These are phyloP conservation scores for Champsocephalus gunnari DNA, from an alignment of 2,797 vertebrate species.

Conservation along the genomic window DNA sequence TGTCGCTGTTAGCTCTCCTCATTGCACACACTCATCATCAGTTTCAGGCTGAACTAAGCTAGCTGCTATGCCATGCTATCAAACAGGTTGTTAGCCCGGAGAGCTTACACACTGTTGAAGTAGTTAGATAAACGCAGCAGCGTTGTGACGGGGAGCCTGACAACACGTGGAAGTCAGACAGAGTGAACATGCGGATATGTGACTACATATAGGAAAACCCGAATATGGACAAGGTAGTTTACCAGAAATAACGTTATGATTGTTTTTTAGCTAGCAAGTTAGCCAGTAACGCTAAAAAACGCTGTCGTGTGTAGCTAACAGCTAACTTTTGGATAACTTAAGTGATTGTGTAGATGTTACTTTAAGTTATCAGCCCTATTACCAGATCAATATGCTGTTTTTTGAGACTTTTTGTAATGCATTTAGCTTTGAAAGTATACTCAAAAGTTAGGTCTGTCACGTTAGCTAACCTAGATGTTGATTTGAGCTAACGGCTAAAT, in stretches of 20 bases:
- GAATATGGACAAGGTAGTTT: conserved; percentile 73
- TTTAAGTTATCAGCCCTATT: background rate
- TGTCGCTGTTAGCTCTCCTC: conserved; percentile 41
- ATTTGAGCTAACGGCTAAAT: background rate
- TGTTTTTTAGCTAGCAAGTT: conserved; percentile 8
- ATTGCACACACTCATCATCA: conserved; percentile 28
- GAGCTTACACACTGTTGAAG: conserved; percentile 12
- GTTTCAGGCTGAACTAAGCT: conserved; percentile 9
- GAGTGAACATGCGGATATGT: conserved; percentile 27
- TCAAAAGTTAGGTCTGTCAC: background rate
- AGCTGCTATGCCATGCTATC: conserved; percentile 39
- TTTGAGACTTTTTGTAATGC: background rate
- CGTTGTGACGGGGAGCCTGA: background rate
- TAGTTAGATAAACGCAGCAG: background rate
- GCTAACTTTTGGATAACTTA: conserved; percentile 43
- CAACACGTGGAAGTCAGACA: background rate
- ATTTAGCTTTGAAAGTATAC: background rate
- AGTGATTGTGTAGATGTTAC: background rate
- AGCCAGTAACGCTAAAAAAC: conserved; percentile 16
- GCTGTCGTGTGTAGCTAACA: conserved; percentile 19
- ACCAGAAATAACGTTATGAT: background rate
- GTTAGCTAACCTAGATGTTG: background rate
- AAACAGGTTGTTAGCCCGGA: conserved; percentile 47
- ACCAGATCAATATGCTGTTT: background rate
- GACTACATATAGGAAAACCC: conserved; percentile 26